phyloP scores from a whole-genome alignment of 2,113 vertebrate genomes.

The Numida meleagris region DNA sequence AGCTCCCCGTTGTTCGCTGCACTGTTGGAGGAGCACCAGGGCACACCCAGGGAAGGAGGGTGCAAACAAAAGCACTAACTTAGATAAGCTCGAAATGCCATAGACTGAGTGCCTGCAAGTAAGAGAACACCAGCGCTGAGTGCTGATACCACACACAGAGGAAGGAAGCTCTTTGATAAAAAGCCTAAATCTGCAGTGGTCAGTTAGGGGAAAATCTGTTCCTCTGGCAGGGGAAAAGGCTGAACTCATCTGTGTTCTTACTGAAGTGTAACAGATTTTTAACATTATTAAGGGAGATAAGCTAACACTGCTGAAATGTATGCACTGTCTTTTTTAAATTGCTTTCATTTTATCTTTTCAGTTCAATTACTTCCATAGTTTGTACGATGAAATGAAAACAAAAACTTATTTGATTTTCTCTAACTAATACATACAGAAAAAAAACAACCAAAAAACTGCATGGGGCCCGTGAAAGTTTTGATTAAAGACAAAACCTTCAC shows the following conservation, averaged over 20 bases:
- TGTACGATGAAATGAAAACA: conserved; percentile 2
- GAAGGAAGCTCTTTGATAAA: background rate
- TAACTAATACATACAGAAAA: background rate
- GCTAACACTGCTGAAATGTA: background rate
- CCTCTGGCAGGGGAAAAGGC: background rate
- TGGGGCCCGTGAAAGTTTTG: conserved; percentile 23
- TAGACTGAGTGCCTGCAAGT: background rate
- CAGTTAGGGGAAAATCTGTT: background rate
- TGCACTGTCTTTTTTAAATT: background rate
- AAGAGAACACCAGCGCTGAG: background rate
- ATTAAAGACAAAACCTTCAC: conserved; percentile 70
- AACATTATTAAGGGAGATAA: background rate
- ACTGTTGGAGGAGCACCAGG: rapidly evolving
- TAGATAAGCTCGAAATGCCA: background rate
- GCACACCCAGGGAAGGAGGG: background rate
- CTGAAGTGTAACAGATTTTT: background rate
- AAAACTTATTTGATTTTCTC: background rate
- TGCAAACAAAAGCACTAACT: background rate
- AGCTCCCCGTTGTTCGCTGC: background rate
- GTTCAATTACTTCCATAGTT: conserved; percentile 28
- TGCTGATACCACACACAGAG: background rate
- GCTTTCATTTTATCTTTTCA: conserved; percentile 14
- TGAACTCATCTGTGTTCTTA: background rate
- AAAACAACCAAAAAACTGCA: background rate
- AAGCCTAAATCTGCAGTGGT: background rate